A percentile compares a stretch with the other conserved stretches of the same genome.
These are phyloP conservation scores for Orthochromis malagaraziensis DNA, from an alignment of 2,113 vertebrate species.

Conservation along the genomic window DNA sequence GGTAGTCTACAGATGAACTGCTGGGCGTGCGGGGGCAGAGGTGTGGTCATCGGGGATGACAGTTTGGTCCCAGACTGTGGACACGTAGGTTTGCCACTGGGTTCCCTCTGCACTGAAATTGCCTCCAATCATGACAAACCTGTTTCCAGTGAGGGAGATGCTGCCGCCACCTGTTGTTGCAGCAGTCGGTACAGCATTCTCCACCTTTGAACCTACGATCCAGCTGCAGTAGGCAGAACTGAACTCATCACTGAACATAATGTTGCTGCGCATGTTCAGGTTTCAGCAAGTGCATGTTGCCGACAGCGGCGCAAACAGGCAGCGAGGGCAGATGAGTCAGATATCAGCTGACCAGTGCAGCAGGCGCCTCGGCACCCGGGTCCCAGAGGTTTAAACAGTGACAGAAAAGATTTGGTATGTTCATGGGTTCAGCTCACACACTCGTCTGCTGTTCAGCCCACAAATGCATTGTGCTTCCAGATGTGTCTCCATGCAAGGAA, in stretches of 20 bases:
- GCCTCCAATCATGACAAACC: background rate
- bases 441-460: background rate
- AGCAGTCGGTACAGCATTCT: background rate
- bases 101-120: background rate
- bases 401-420: background rate
- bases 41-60: background rate
- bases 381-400: rapidly evolving
- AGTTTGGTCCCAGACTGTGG: background rate
- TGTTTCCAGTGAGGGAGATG: background rate
- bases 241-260: background rate
- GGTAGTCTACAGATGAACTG: background rate
- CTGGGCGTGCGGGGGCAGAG: rapidly evolving
- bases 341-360: background rate
- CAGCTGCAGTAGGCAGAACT: background rate
- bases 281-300: background rate
- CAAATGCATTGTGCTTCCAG: background rate
- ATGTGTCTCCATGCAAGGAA: background rate
- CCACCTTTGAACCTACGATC: background rate
- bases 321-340: background rate
- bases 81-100: background rate
- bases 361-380: background rate
- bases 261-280: background rate
- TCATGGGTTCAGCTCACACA: background rate
- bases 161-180: rapidly evolving
- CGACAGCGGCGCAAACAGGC: background rate